Base-by-base conservation (phyloP, 2,888 invertebrate genomes). In the Gymnosoma rotundatum region DNA sequence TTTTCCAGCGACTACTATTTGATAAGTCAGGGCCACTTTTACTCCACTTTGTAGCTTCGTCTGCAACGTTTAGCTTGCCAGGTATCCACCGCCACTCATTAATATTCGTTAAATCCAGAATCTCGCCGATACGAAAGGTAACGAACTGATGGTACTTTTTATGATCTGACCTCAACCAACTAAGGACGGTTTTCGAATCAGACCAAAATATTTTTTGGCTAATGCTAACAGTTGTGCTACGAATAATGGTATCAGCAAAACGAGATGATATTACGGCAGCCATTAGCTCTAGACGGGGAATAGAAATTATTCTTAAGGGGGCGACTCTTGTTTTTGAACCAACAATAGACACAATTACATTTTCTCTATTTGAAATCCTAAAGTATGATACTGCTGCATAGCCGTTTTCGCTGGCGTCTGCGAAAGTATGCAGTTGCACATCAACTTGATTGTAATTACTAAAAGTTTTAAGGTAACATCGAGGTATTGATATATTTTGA, bases 311-410 rank as follows among this genome's bases (percentile, higher is more conserved):
- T 72, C 75, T 83, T 64, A 85, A 18, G 1, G 86, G 86, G 6
- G 86, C 83, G 8, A 86, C 81, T 60, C 80, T 83, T 10, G 80
- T 84, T 78, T 64, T 80, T 0, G 79, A 76, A 0, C 82, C 79
- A 12, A 80, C 69, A n/a, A n/a, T n/a, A n/a, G n/a, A n/a, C n/a
- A n/a, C n/a, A n/a, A n/a, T n/a, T n/a, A n/a, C n/a, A n/a, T n/a
- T n/a, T n/a, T n/a, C n/a, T n/a, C n/a, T n/a, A n/a, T n/a, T n/a
- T n/a, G n/a, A n/a, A n/a, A n/a, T n/a, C n/a, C n/a, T n/a, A n/a
- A n/a, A n/a, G n/a, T n/a, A n/a, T n/a, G n/a, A n/a, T n/a, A n/a
- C n/a, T n/a, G n/a, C n/a, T n/a, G n/a, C n/a, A n/a, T n/a, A n/a
- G n/a, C n/a, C n/a, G n/a, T n/a, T n/a, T n/a, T n/a, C n/a, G n/a